Conservation (phyloP, 2,797 vertebrate genomes). For the Pantherophis vulpinus region DNA sequence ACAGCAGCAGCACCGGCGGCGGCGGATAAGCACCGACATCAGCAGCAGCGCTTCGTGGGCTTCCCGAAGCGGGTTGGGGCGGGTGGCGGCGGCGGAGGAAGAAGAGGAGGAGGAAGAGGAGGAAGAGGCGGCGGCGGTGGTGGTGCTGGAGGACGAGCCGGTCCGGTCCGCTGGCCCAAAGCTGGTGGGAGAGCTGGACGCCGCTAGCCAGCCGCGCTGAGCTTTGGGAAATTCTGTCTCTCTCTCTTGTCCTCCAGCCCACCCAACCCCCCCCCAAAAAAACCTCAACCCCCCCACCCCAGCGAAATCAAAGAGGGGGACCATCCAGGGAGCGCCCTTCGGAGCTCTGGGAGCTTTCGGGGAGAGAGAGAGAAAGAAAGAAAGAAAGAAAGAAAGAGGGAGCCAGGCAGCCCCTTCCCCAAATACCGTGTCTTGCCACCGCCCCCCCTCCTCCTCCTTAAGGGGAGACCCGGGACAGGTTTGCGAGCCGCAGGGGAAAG, state of each 20-base stretch:
- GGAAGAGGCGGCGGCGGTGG: conserved; percentile 17
- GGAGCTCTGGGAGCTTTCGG: not conserved
- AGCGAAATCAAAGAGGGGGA: not conserved
- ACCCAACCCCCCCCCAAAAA: not conserved
- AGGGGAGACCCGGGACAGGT: conserved; percentile 18
- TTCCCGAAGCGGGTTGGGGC: conserved; percentile 63
- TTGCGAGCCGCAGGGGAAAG: not conserved
- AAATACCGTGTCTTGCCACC: not conserved
- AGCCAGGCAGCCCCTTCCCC: not conserved
- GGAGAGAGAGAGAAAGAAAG: too few relatives aligned
- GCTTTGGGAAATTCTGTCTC: not conserved
- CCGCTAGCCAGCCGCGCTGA: not conserved
- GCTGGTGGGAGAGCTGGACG: not conserved
- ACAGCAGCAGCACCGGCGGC: conserved; percentile 29
- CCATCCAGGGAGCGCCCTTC: not conserved
- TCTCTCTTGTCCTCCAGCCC: not conserved
- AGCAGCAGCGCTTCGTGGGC: conserved; percentile 44
- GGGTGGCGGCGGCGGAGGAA: not conserved
- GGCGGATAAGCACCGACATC: not conserved
- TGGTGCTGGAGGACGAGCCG: conserved; percentile 22
- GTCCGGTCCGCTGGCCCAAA: not conserved
- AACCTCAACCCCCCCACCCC: not conserved
- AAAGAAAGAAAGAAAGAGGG: conserved; percentile 44
- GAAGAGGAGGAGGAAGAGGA: conserved; percentile 28
- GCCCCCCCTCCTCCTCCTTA: conserved; percentile 12